Evolutionary conservation across 2,113 vertebrate genomes (phyloP).

Genomic region (Prionailurus bengalensis): DNA sequence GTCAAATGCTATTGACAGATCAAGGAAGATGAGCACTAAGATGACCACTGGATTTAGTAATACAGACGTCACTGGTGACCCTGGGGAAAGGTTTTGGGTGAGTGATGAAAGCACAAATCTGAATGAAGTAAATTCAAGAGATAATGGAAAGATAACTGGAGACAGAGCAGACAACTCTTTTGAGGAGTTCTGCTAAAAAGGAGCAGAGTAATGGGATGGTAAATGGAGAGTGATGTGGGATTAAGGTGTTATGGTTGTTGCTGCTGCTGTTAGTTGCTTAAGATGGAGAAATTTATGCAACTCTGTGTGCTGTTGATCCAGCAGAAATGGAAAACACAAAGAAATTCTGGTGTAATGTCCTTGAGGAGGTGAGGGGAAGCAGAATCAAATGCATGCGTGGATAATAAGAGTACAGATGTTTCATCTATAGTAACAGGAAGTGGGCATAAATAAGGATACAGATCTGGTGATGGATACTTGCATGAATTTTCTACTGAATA

Average conservation of each 20-base stretch:
- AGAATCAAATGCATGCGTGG: background rate
- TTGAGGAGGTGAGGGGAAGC: background rate
- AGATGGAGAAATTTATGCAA: background rate
- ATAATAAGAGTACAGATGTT: background rate
- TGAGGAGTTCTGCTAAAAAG: background rate
- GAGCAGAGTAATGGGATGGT: background rate
- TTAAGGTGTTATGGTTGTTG: background rate
- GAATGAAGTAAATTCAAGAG: background rate
- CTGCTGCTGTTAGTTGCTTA: background rate
- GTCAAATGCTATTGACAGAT: background rate
- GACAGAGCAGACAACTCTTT: background rate
- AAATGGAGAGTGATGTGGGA: background rate
- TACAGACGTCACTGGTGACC: background rate
- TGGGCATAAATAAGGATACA: background rate
- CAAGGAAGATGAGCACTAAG: background rate
- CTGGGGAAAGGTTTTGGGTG: background rate
- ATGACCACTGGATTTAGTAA: background rate
- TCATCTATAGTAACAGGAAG: background rate
- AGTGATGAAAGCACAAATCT: background rate
- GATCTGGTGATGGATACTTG: background rate
- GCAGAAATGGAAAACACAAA: background rate
- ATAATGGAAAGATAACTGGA: background rate
- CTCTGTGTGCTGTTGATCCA: background rate
- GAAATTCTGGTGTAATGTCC: background rate
- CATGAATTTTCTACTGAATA: background rate